Evolutionary conservation across 2,888 invertebrate species (phyloP).

Genomic region (Junonia oenone): DNA sequence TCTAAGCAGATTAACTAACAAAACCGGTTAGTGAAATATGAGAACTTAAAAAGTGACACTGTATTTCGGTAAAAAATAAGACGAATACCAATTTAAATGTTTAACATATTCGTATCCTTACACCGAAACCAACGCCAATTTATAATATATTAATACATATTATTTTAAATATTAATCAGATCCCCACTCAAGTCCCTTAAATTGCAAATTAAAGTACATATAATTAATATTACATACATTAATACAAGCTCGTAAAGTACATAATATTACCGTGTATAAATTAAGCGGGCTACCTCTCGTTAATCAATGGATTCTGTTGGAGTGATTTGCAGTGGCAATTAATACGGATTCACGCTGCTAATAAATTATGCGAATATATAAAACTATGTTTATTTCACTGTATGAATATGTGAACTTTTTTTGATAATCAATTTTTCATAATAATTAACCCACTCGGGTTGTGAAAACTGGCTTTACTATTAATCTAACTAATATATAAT

Average conservation of each 20-base stretch:
- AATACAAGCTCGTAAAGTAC: neutral
- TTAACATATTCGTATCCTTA: neutral
- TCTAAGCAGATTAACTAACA: too few relatives aligned
- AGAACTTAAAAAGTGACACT: too few relatives aligned
- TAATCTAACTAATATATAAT: too few relatives aligned
- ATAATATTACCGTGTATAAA: conserved; percentile 1
- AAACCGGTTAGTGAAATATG: too few relatives aligned
- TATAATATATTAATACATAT: neutral
- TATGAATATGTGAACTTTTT: too few relatives aligned
- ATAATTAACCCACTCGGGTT: too few relatives aligned
- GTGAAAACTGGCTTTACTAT: too few relatives aligned
- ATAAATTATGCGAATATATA: neutral
- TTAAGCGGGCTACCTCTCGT: conserved; percentile 5
- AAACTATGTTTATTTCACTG: neutral
- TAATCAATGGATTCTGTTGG: conserved; percentile 10
- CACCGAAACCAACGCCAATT: too few relatives aligned
- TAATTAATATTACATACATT: neutral
- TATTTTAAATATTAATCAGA: neutral
- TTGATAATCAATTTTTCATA: too few relatives aligned
- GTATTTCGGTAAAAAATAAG: too few relatives aligned
- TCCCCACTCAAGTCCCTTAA: neutral
- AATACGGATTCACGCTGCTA: neutral
- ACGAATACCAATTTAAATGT: too few relatives aligned
- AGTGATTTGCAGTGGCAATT: neutral
- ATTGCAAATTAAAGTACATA: neutral